phyloP scores from a whole-genome alignment of 2,888 invertebrate species.

The Didymodactylos carnosus region DNA sequence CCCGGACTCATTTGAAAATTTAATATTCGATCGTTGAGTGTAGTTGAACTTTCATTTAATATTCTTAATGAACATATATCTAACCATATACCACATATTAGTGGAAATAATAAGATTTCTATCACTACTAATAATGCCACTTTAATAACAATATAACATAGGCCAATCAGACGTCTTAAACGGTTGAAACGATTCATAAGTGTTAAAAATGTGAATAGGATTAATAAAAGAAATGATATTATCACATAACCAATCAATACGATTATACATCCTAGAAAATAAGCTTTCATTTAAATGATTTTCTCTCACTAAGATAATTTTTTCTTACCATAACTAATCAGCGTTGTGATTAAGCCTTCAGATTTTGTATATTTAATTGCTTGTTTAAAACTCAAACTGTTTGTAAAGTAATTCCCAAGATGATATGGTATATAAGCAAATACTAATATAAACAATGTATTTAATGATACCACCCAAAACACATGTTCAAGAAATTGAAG shows the following conservation, averaged over 20 bases:
- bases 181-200: conserved; percentile 6
- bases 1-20: conserved; percentile 76
- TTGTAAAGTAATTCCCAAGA: background rate
- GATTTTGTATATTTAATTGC: background rate
- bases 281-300: conserved; percentile 40
- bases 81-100: conserved; percentile 96
- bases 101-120: conserved; percentile 84
- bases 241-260: conserved; percentile 79
- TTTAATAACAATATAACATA: conserved; percentile 42
- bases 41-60: conserved; percentile 18
- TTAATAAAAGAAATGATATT: conserved; percentile 61
- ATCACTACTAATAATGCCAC: conserved; percentile 82
- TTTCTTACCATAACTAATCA: background rate
- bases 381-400: background rate
- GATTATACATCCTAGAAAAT: conserved; percentile 76
- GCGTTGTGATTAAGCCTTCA: background rate
- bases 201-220: conserved; percentile 41
- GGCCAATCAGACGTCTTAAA: conserved; percentile 44
- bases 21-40: conserved; percentile 47
- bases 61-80: conserved; percentile 71
- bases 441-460: conserved; percentile 81
- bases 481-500: conserved; percentile 91
- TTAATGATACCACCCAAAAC: conserved; percentile 86
- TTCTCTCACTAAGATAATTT: background rate
- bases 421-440: conserved; percentile 43